Percentiles rank a stretch among this genome's conserved stretches.
Evolutionary conservation across 1,140 invertebrate genomes (phyloP).

Genomic region (Macrotrachela quadricornifera): DNA sequence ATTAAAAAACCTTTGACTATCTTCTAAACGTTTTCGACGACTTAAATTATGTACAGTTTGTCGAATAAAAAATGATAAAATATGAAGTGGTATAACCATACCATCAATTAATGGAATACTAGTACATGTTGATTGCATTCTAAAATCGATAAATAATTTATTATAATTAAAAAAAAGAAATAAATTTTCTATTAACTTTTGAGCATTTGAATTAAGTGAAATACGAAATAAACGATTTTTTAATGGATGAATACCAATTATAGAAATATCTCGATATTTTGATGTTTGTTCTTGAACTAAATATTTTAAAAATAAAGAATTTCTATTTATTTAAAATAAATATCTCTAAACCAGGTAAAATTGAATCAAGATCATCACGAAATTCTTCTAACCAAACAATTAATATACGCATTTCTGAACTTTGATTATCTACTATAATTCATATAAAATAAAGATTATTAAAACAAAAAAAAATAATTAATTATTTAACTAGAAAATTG

Average conservation of each 20-base stretch:
- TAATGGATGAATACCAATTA: conserved; percentile 37
- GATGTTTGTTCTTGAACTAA: no score
- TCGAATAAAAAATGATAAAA: conserved; percentile 60
- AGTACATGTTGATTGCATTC: no score
- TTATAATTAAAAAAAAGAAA: conserved; percentile 1
- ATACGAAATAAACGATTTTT: conserved; percentile 58
- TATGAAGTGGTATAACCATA: conserved; percentile 62
- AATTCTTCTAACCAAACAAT: conserved; percentile 85
- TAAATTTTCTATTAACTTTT: conserved; percentile 45
- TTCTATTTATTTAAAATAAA: no score
- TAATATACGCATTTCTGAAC: conserved; percentile 47
- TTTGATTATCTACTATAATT: no score
- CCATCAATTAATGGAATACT: conserved; percentile 62
- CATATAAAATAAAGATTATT: no score
- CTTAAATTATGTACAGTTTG: conserved; percentile 76
- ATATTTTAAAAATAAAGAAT: no score
- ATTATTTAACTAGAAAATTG: no score
- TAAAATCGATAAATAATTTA: neutral
- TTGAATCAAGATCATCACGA: conserved; percentile 57
- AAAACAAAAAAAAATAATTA: no score
- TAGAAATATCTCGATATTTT: no score
- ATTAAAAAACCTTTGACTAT: conserved; percentile 42
- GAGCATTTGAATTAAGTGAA: conserved; percentile 11
- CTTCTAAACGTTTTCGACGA: conserved; percentile 52
- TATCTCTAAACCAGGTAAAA: conserved; percentile 49